A percentile compares a stretch with the other conserved stretches of the same genome.
Conservation (phyloP, 2,888 invertebrate genomes). For the Spatulosminthurus flaviceps region DNA sequence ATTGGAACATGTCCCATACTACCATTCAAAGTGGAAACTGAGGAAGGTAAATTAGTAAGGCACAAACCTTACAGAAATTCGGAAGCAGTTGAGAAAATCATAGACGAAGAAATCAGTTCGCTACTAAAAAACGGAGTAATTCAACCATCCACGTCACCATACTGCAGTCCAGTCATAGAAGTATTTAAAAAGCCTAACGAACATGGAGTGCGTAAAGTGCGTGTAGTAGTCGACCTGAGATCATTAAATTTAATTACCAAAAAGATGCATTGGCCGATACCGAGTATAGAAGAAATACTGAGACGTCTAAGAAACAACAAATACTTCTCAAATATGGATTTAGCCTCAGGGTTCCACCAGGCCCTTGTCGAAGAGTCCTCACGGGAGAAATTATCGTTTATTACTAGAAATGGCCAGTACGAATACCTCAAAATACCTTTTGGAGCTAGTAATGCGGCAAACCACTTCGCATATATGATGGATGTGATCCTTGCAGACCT, state of each 20-base stretch:
- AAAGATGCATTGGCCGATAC: background rate
- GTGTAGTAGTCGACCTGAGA: background rate
- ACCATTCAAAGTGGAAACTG: too few relatives aligned
- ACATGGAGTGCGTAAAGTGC: background rate
- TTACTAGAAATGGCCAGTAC: background rate
- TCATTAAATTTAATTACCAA: background rate
- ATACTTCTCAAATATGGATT: background rate
- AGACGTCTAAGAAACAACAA: background rate
- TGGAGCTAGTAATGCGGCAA: background rate
- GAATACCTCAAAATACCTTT: background rate
- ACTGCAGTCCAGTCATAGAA: background rate
- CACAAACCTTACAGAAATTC: background rate
- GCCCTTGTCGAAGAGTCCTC: too few relatives aligned
- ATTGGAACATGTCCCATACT: too few relatives aligned
- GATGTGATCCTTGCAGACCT: background rate
- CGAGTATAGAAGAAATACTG: background rate
- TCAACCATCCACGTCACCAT: conserved; percentile 16
- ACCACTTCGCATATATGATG: background rate
- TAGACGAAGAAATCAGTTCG: background rate
- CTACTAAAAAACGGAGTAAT: background rate
- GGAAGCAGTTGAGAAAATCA: background rate
- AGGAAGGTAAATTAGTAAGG: too few relatives aligned
- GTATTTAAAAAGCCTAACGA: background rate
- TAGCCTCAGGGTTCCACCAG: background rate
- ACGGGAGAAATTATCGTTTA: background rate